These are phyloP conservation scores for Trichonephila clavata DNA, from an alignment of 1,140 invertebrate species.

Conservation along the genomic window DNA sequence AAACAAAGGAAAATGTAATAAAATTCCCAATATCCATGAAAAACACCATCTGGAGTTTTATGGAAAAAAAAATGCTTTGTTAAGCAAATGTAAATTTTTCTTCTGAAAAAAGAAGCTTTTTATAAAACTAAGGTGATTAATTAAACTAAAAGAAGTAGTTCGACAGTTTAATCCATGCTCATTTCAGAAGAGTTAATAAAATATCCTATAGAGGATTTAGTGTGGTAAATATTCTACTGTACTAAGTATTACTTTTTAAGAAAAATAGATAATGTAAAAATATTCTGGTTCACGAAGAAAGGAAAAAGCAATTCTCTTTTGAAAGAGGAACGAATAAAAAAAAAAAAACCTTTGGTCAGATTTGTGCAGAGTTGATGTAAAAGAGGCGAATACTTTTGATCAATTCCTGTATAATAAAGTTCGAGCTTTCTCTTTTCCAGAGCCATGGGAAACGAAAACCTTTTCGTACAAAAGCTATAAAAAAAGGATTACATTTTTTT, in stretches of 20 bases:
- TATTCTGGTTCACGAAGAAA: background rate
- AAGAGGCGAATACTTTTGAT: constrained; percentile 52
- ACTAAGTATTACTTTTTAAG: constrained; percentile 33
- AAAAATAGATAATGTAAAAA: constrained; percentile 33
- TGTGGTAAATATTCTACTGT: background rate
- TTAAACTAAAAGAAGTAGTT: constrained; percentile 19
- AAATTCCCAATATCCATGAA: no score
- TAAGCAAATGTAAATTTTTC: background rate
- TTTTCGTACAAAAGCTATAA: constrained; percentile 63
- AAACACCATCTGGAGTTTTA: no score
- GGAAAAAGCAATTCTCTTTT: constrained; percentile 39
- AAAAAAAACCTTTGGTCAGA: constrained; percentile 52
- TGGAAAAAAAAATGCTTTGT: no score
- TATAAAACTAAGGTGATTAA: background rate
- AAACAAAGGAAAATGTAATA: no score
- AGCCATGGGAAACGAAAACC: constrained; percentile 27
- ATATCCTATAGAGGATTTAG: background rate
- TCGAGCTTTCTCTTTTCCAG: constrained; percentile 39
- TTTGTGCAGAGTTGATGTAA: constrained; percentile 44
- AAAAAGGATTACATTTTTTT: constrained; percentile 42
- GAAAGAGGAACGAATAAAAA: background rate
- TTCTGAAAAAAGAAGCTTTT: background rate
- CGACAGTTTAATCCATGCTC: constrained; percentile 32
- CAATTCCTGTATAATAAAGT: constrained; percentile 63
- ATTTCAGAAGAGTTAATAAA: constrained; percentile 42